A percentile compares a stretch with the other conserved stretches of the same genome.
Evolutionary conservation across 2,888 invertebrate genomes (phyloP).

Genomic region (Pediacus dermestoides): DNA sequence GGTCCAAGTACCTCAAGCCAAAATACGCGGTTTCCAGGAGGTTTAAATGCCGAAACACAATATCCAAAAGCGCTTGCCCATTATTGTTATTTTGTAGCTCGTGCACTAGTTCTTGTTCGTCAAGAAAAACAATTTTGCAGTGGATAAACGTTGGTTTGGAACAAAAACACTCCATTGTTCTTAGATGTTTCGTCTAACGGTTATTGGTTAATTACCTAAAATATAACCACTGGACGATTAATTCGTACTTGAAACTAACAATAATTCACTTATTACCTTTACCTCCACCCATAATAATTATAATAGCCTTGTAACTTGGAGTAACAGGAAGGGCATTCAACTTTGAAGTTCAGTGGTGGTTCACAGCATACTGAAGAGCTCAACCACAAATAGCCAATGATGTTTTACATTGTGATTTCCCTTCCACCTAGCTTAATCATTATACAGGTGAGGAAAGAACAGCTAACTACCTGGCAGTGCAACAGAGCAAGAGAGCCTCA

Average conservation of each 20-base stretch:
- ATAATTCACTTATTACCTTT: too few relatives aligned
- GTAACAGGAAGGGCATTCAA: slow-evolving; percentile 38
- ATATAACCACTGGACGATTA: slow-evolving; percentile 8
- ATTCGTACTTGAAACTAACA: not conserved
- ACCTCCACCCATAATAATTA: slow-evolving; percentile 19
- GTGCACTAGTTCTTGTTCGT: slow-evolving; percentile 84
- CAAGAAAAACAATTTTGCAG: slow-evolving; percentile 83
- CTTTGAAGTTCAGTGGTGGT: slow-evolving; percentile 35
- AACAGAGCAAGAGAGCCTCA: too few relatives aligned
- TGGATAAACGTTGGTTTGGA: slow-evolving; percentile 44
- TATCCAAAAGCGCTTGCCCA: slow-evolving; percentile 87
- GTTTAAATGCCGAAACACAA: slow-evolving; percentile 89
- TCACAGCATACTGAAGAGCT: slow-evolving; percentile 31
- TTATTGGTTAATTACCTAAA: too few relatives aligned
- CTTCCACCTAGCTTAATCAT: slow-evolving; percentile 4
- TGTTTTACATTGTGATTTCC: slow-evolving; percentile 22
- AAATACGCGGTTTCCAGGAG: slow-evolving; percentile 95
- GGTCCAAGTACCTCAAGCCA: slow-evolving; percentile 88
- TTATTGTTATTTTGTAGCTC: slow-evolving; percentile 86
- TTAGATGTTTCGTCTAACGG: too few relatives aligned
- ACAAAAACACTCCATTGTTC: slow-evolving; percentile 48
- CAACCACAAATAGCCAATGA: slow-evolving; percentile 27
- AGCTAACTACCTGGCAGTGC: too few relatives aligned
- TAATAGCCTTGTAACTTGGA: slow-evolving; percentile 30
- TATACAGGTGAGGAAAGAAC: slow-evolving; percentile 5